Evolutionary conservation across 2,797 vertebrate species (phyloP).

Genomic region (Anisognathus igniventris): DNA sequence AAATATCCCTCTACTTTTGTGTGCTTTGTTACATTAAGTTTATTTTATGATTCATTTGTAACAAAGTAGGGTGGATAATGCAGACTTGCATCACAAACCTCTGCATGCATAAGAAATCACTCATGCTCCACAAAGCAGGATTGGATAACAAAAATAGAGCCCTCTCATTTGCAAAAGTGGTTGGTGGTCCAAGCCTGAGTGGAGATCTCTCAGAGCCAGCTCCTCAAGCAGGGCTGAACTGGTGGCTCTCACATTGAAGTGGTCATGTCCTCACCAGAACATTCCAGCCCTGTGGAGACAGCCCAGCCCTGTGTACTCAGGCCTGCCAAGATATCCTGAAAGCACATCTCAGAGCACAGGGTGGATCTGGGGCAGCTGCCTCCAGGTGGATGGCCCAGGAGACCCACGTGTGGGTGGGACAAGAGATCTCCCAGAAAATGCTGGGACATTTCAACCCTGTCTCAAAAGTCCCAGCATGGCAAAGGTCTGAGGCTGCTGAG

Average conservation of each 20-base stretch:
- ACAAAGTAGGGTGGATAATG: not conserved
- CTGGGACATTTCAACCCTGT: not conserved
- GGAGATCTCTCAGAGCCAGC: not conserved
- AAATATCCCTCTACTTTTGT: not conserved
- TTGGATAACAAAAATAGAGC: not conserved
- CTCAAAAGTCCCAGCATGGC: not conserved
- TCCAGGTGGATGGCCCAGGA: not conserved
- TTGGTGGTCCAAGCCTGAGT: not conserved
- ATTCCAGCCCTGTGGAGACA: not conserved
- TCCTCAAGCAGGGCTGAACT: not conserved
- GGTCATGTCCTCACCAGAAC: not conserved
- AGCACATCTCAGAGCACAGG: accelerated
- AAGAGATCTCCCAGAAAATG: not conserved
- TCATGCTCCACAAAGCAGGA: not conserved
- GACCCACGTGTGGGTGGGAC: accelerated
- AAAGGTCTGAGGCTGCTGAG: not conserved
- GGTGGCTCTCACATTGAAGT: not conserved
- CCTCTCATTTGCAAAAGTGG: not conserved
- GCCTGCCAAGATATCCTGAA: not conserved
- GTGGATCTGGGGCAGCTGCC: not conserved
- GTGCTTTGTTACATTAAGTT: not conserved
- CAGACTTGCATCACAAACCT: not conserved
- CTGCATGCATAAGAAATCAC: not conserved
- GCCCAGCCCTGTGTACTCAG: not conserved
- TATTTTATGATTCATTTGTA: not conserved